Percentiles rank a stretch among this genome's conserved stretches.
Evolutionary conservation across 2,888 invertebrate genomes (phyloP).

Genomic region (Labia minor): DNA sequence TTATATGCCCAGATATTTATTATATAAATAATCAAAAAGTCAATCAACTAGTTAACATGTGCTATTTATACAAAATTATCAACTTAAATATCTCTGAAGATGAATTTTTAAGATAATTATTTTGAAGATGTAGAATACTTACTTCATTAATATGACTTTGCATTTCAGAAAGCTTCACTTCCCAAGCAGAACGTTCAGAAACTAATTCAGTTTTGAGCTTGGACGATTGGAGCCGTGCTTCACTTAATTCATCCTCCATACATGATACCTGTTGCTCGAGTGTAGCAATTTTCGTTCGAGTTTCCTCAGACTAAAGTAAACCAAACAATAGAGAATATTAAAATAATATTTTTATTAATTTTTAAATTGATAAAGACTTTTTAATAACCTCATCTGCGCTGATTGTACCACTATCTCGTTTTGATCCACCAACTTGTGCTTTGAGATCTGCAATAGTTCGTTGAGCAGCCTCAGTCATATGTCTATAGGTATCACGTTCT

Average conservation of each 20-base stretch:
- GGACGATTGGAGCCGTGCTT: conserved; percentile 68
- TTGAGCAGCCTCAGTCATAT: conserved; percentile 80
- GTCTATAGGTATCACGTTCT: conserved; percentile 79
- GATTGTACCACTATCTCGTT: conserved; percentile 42
- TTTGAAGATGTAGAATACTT: conserved; percentile 23
- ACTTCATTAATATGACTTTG: conserved; percentile 78
- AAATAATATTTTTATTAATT: neutral
- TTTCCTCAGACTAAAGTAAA: conserved; percentile 50
- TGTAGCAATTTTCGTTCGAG: conserved; percentile 56
- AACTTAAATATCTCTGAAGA: neutral
- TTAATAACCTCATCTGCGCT: conserved; percentile 54
- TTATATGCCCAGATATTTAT: neutral
- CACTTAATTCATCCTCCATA: conserved; percentile 79
- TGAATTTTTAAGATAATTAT: no score
- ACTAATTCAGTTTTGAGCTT: conserved; percentile 81
- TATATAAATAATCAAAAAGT: neutral
- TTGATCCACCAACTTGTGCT: conserved; percentile 41
- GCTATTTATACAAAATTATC: neutral
- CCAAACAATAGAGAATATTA: conserved; percentile 19
- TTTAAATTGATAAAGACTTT: no score
- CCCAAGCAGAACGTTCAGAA: conserved; percentile 74
- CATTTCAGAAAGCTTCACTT: conserved; percentile 78
- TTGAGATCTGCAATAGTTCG: conserved; percentile 70
- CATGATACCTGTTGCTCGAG: conserved; percentile 75
- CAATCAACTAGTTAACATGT: neutral